These are phyloP conservation scores for Caenorhabditis brenneri DNA, from an alignment of 1,140 invertebrate species.

Conservation along the genomic window DNA sequence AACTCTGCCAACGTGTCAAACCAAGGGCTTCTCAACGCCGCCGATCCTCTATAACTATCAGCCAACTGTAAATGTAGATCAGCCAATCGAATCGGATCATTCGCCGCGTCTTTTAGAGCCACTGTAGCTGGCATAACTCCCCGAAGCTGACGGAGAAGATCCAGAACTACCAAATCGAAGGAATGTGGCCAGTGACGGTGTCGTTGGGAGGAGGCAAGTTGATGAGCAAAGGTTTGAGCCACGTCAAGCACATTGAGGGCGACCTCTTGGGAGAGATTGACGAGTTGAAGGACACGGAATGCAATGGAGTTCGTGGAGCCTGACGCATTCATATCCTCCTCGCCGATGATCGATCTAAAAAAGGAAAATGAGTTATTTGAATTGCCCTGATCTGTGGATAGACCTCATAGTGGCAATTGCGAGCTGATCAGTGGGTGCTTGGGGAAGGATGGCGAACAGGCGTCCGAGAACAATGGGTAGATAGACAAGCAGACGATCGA, in stretches of 20 bases:
- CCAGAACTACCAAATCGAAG: slow-evolving; percentile 63
- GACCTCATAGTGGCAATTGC: slow-evolving; percentile 54
- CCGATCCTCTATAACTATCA: slow-evolving; percentile 90
- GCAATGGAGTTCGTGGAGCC: slow-evolving; percentile 72
- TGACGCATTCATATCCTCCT: slow-evolving; percentile 73
- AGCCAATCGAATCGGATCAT: slow-evolving; percentile 80
- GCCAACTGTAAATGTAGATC: slow-evolving; percentile 91
- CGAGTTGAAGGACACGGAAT: slow-evolving; percentile 47
- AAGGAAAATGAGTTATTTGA: not conserved
- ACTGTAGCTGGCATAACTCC: slow-evolving; percentile 91
- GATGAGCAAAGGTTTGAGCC: slow-evolving; percentile 79
- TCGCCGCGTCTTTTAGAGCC: slow-evolving; percentile 85
- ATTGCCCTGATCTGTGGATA: too few relatives aligned
- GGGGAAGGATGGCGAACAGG: slow-evolving; percentile 60
- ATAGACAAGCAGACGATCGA: slow-evolving; percentile 62
- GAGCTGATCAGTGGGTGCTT: slow-evolving; percentile 51
- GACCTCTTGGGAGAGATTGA: slow-evolving; percentile 85
- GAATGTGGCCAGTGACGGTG: slow-evolving; percentile 45
- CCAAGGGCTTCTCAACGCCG: slow-evolving; percentile 89
- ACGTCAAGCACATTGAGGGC: slow-evolving; percentile 85
- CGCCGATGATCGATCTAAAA: slow-evolving; percentile 45
- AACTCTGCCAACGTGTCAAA: slow-evolving; percentile 83
- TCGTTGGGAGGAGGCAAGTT: slow-evolving; percentile 77
- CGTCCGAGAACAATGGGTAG: slow-evolving; percentile 62
- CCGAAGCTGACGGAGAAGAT: slow-evolving; percentile 77